phyloP scores from a whole-genome alignment of 2,888 invertebrate species.

The Brenthis hecate region DNA sequence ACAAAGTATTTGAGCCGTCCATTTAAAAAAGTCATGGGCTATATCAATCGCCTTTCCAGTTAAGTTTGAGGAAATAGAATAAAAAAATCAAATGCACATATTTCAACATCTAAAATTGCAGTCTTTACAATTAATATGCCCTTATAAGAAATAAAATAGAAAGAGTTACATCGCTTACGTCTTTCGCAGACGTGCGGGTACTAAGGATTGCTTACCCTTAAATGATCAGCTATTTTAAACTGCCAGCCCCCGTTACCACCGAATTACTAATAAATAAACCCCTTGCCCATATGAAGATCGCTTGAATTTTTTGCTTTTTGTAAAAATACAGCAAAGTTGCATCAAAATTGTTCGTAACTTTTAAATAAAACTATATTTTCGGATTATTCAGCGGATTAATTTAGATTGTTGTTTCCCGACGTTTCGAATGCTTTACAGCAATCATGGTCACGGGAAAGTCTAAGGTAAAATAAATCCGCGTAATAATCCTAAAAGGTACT shows the following conservation, averaged over 20 bases:
- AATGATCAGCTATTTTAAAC: conserved; percentile 17
- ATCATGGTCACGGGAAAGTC: too few relatives aligned
- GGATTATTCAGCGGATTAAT: too few relatives aligned
- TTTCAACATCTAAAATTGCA: background rate
- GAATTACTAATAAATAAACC: conserved; percentile 12
- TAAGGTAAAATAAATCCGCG: too few relatives aligned
- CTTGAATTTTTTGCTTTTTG: background rate
- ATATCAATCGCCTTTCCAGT: too few relatives aligned
- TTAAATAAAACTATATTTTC: too few relatives aligned
- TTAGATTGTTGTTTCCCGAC: too few relatives aligned
- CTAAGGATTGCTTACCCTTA: conserved; percentile 8
- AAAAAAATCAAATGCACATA: too few relatives aligned
- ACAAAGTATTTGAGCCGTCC: too few relatives aligned
- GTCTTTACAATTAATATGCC: conserved; percentile 20
- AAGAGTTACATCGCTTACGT: conserved; percentile 26
- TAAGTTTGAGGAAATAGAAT: too few relatives aligned
- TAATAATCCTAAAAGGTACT: too few relatives aligned
- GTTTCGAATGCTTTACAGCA: too few relatives aligned
- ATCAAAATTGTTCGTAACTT: background rate
- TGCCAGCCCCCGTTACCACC: conserved; percentile 13
- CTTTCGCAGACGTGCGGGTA: conserved; percentile 31
- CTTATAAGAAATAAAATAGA: background rate
- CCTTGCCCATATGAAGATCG: background rate
- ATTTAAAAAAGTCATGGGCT: too few relatives aligned
- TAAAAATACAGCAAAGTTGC: background rate